A percentile compares a stretch with the other conserved stretches of the same genome.
phyloP scores from a whole-genome alignment of 2,888 invertebrate genomes.

The Heliconius charithonia region DNA sequence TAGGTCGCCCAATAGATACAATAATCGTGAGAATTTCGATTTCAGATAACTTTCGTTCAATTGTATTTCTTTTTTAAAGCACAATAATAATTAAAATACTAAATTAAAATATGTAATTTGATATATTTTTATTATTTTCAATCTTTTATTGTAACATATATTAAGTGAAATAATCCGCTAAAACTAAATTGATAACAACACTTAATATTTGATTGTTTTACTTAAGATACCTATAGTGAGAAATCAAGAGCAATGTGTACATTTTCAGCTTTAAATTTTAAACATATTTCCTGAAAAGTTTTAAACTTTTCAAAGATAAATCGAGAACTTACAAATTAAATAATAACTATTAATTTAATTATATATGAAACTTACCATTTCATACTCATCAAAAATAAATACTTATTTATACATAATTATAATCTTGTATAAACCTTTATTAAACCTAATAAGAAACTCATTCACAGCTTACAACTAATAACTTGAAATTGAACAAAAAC shows the following conservation, averaged over 20 bases:
- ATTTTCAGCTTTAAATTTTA: background rate
- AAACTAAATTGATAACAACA: too few relatives aligned
- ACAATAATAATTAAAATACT: background rate
- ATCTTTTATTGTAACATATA: too few relatives aligned
- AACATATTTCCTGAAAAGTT: background rate
- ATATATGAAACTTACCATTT: background rate
- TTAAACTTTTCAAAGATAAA: background rate
- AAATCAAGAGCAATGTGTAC: background rate
- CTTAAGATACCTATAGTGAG: background rate
- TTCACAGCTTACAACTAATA: slow-evolving; percentile 10
- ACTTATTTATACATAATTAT: background rate
- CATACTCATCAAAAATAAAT: background rate
- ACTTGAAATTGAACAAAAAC: slow-evolving; percentile 9
- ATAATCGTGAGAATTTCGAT: background rate
- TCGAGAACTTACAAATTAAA: background rate
- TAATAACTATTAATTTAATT: too few relatives aligned
- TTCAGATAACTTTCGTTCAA: background rate
- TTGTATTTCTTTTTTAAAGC: background rate
- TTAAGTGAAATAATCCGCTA: too few relatives aligned
- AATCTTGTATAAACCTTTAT: background rate
- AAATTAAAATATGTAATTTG: background rate
- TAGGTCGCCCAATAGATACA: background rate
- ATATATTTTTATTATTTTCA: too few relatives aligned
- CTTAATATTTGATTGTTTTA: background rate
- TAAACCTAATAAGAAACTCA: background rate